phyloP scores from a whole-genome alignment of 2,888 invertebrate genomes.

The Smittia aterrima region DNA sequence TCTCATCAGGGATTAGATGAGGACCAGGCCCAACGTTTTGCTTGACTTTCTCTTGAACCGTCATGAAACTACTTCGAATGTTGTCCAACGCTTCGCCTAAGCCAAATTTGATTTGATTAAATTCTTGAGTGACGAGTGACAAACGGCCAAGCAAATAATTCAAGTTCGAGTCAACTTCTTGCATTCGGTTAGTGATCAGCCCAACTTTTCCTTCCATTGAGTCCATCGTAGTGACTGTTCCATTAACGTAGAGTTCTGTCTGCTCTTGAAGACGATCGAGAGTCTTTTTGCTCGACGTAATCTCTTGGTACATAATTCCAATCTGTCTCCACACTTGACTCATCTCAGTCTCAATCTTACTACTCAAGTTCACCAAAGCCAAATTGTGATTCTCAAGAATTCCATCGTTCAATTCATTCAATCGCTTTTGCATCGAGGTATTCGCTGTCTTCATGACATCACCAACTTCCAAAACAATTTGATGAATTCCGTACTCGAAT shows the following conservation, averaged over 20 bases:
- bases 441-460: conserved; percentile 67
- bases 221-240: conserved; percentile 71
- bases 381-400: conserved; percentile 71
- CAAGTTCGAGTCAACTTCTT: conserved; percentile 75
- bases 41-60: conserved; percentile 59
- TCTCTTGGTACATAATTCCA: conserved; percentile 82
- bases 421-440: conserved; percentile 63
- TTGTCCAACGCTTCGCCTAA: conserved; percentile 71
- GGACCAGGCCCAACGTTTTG: conserved; percentile 61
- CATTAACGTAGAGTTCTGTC: conserved; percentile 77
- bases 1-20: conserved; percentile 56
- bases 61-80: conserved; percentile 64
- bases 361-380: conserved; percentile 69
- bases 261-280: conserved; percentile 72
- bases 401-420: conserved; percentile 67
- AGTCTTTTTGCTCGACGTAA: conserved; percentile 70
- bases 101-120: conserved; percentile 74
- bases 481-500: conserved; percentile 80
- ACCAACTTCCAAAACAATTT: conserved; percentile 73
- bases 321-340: conserved; percentile 88
- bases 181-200: conserved; percentile 72
- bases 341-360: conserved; percentile 75
- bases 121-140: conserved; percentile 79
- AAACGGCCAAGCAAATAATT: conserved; percentile 78
- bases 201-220: conserved; percentile 59